Evolutionary conservation across 1,140 invertebrate genomes (phyloP), one percentile per base, ranked within the genome.

Genomic region (Rhyacophila brunnea): DNA sequence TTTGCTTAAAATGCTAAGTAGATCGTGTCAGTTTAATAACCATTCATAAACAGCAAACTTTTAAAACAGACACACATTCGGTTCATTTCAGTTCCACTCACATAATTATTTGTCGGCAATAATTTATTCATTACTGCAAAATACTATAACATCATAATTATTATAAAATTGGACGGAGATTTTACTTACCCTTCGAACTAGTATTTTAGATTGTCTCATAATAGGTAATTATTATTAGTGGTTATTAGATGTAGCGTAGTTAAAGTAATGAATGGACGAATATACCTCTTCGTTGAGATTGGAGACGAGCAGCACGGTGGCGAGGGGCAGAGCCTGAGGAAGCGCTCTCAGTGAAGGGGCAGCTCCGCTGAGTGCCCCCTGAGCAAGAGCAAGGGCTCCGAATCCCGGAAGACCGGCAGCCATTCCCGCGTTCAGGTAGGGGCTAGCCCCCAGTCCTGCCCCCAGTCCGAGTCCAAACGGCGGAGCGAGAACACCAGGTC

Each of bases 201-300:
- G n/a, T n/a, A n/a, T n/a, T n/a, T n/a, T n/a, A n/a, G n/a, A n/a
- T n/a, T n/a, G n/a, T n/a, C n/a, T n/a, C n/a, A n/a, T n/a, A n/a
- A n/a, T n/a, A n/a, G n/a, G n/a, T n/a, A n/a, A n/a, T 14, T 15
- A 35, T 35, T 9, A 14, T 13, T 28, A 28, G 23, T 28, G 23
- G 23, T 28, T 28, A 28, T 9, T 5, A 28, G 23, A 28, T 28
- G 3, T 28, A 28, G 23, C 23, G 9, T 28, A 28, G 3, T 28
- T 28, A 28, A 28, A 28, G 23, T 28, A 28, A 28, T 28, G 9
- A 28, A 9, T 5, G 6, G 47, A 42, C 34, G 44, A 67, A 81
- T 81, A 80, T 80, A 94, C 92, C 90, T 95, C 92, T 78, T 95
- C 92, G 76, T 94, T 94, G 57, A 95, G 83, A 77, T 94, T 94